These are phyloP conservation scores for Cistogaster globosa DNA, from an alignment of 2,888 invertebrate genomes.

Conservation along the genomic window DNA sequence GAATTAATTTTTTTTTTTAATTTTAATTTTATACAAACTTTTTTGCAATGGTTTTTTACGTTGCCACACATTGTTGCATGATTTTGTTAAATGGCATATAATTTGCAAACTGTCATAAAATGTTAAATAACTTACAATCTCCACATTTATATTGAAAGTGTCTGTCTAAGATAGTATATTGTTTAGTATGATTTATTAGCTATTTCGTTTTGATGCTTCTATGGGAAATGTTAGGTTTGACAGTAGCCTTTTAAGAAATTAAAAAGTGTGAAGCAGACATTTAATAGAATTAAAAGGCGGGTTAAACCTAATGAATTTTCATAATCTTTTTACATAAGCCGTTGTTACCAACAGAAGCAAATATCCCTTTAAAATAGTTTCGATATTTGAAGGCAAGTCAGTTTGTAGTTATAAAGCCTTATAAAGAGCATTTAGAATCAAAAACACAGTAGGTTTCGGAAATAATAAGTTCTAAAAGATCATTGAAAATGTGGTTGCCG, in stretches of 20 bases:
- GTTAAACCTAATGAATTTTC: too few relatives aligned
- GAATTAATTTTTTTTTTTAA: neutral
- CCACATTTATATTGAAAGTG: neutral
- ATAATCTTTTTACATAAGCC: too few relatives aligned
- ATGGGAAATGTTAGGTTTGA: neutral
- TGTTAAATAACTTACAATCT: neutral
- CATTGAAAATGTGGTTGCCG: too few relatives aligned
- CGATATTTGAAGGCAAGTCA: too few relatives aligned
- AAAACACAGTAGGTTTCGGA: too few relatives aligned
- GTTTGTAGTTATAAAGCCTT: too few relatives aligned
- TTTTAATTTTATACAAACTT: neutral
- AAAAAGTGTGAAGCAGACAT: neutral
- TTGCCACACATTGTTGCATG: conserved; percentile 60
- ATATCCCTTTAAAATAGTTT: too few relatives aligned
- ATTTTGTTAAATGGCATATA: conserved; percentile 36
- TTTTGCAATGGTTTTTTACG: conserved; percentile 41
- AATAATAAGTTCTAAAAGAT: too few relatives aligned
- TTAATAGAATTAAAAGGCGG: neutral
- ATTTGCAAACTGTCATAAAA: conserved; percentile 58
- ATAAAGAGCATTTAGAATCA: too few relatives aligned
- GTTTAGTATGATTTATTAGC: neutral
- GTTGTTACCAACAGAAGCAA: too few relatives aligned
- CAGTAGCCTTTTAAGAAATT: neutral
- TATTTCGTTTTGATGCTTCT: neutral
- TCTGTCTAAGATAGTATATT: neutral